Evolutionary conservation across 2,797 vertebrate species (phyloP).

Genomic region (Dermochelys coriacea): DNA sequence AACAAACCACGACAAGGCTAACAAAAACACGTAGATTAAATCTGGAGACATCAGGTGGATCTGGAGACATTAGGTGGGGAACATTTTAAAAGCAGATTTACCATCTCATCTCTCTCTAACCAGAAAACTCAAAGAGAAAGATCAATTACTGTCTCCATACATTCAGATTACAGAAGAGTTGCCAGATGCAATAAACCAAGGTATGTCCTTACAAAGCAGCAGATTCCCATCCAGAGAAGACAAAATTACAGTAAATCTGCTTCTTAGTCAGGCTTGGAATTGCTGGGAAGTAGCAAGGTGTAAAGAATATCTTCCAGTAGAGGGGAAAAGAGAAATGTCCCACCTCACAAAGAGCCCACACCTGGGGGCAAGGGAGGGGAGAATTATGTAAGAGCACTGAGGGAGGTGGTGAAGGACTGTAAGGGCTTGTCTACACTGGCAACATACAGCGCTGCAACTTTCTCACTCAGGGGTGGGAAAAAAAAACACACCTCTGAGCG

Average conservation of each 20-base stretch:
- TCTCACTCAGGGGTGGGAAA: too few species aligned
- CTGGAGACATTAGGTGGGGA: neutral
- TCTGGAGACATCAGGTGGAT: constrained; percentile 14
- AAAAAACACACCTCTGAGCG: too few species aligned
- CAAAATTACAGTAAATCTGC: constrained; percentile 36
- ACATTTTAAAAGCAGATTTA: neutral
- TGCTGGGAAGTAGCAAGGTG: constrained; percentile 46
- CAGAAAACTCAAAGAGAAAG: neutral
- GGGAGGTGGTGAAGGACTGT: neutral
- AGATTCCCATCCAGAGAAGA: constrained; percentile 57
- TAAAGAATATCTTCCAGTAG: constrained; percentile 46
- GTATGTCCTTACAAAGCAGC: neutral
- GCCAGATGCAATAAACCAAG: neutral
- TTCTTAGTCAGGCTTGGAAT: constrained; percentile 13
- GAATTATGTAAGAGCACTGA: neutral
- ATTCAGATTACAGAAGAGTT: neutral
- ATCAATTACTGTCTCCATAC: neutral
- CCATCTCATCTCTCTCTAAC: neutral
- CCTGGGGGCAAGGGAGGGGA: neutral
- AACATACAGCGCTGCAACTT: too few species aligned
- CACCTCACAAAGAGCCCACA: constrained; percentile 10
- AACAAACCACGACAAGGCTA: neutral
- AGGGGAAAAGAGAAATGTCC: constrained; percentile 33
- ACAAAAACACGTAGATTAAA: constrained; percentile 37
- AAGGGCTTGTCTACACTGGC: too few species aligned